These are phyloP conservation scores for Drosophila truncata DNA, from an alignment of 1,140 invertebrate genomes.

Conservation along the genomic window DNA sequence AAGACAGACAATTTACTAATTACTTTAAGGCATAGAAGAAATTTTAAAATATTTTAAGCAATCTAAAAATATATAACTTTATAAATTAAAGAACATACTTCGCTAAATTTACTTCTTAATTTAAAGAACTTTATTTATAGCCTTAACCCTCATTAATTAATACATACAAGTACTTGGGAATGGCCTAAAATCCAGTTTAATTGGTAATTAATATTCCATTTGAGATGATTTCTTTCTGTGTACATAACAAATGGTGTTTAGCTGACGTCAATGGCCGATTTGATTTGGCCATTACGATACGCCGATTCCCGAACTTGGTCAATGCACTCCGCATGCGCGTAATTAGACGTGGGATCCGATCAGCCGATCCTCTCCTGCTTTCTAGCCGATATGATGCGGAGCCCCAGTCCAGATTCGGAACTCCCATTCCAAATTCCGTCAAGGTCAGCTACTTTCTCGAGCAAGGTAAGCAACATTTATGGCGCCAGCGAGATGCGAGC, in stretches of 20 bases:
- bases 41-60: background rate
- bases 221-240: conserved; percentile 10
- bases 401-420: conserved; percentile 22
- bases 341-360: background rate
- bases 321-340: conserved; percentile 55
- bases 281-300: conserved; percentile 22
- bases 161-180: background rate
- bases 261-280: conserved; percentile 55
- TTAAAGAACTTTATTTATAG: background rate
- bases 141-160: conserved; percentile 1
- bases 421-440: conserved; percentile 37
- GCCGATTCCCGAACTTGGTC: conserved; percentile 39
- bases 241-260: conserved; percentile 42
- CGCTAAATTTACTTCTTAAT: background rate
- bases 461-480: conserved; percentile 77
- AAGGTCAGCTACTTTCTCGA: conserved; percentile 77
- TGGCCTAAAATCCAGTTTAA: conserved; percentile 5
- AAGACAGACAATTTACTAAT: background rate
- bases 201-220: background rate
- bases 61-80: background rate
- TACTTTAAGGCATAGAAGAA: background rate
- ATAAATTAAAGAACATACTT: background rate
- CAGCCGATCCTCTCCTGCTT: conserved; percentile 26
- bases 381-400: conserved; percentile 20
- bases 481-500: conserved; percentile 62